Evolutionary conservation across 2,113 vertebrate genomes (phyloP).

Genomic region (Nansenia antarctica): DNA sequence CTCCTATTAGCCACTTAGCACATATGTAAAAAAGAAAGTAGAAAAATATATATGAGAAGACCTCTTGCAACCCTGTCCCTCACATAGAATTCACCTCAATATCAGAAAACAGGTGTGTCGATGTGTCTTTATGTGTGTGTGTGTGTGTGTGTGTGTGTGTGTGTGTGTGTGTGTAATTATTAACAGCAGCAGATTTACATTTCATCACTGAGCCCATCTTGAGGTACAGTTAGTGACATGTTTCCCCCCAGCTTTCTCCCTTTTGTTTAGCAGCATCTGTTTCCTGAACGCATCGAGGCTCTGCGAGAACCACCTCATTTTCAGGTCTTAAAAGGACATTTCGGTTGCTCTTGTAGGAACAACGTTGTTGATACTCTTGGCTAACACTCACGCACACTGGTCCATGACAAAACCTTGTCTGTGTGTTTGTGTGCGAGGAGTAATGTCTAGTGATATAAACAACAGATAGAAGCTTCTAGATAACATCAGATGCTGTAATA

Average conservation of each 20-base stretch:
- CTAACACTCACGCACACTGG: slow-evolving; percentile 1
- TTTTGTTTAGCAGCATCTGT: slow-evolving; percentile 67
- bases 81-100: not conserved
- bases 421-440: too few species aligned
- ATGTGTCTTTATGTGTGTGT: too few species aligned
- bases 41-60: not conserved
- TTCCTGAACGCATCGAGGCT: slow-evolving; percentile 55
- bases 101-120: too few species aligned
- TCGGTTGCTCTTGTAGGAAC: slow-evolving; percentile 13
- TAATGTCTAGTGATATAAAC: slow-evolving; percentile 40
- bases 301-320: slow-evolving; percentile 45
- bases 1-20: slow-evolving; percentile 1
- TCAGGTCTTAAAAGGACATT: slow-evolving; percentile 58
- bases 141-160: not conserved
- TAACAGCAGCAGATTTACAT: not conserved
- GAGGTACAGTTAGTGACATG: slow-evolving; percentile 23
- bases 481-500: slow-evolving; percentile 51
- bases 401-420: slow-evolving; percentile 31
- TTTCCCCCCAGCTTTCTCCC: slow-evolving; percentile 43
- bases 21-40: too few species aligned
- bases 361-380: too few species aligned
- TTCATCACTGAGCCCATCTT: slow-evolving; percentile 16
- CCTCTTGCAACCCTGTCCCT: not conserved
- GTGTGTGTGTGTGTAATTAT: not conserved
- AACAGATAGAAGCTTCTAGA: slow-evolving; percentile 36